Evolutionary conservation across 2,797 vertebrate species (phyloP), one percentile per base, ranked within the genome.

Genomic region (Todus mexicanus): DNA sequence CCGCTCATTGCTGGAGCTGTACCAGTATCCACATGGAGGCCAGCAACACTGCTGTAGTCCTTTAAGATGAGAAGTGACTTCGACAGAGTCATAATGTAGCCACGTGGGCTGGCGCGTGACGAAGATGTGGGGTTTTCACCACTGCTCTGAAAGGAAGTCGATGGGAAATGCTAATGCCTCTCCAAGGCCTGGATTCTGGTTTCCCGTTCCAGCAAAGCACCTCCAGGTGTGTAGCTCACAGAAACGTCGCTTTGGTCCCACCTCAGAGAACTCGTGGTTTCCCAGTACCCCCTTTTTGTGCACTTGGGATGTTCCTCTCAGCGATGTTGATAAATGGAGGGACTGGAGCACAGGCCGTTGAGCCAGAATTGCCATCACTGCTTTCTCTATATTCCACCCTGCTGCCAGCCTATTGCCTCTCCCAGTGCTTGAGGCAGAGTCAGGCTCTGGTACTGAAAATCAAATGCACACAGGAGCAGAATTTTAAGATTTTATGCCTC

Each of bases 121-220:
- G 1, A 22, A 20, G 57, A n/a, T 0, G 0, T 42, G 56, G 27
- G 10, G 23, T 10, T 70, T 72, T 66, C 80, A 56, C 15, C 51
- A 2, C 51, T 29, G 54, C 73, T 68, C 72, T 7, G n/a, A 56
- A 18, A 0, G 2, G 66, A 51, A 14, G 51, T 11, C 53, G 14
- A 10, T 66, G 63, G 48, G 71, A 81, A 86, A 27, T 35, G 11
- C 63, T 17, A 10, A 37, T 1, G 20, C 54, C 51, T 72, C 63
- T 65, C 66, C 63, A 47, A 77, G 37, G 59, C 73, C 79, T 66
- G 79, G 15, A n/a, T 48, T 38, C 80, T 79, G 64, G 17, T 42
- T 35, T 84, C 45, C 56, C 56, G 12, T 33, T 42, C 48, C 79
- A 84, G 59, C 73, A 87, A 22, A 85, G 27, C 54, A 51, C 35